Base-by-base conservation (phyloP, 2,797 vertebrate species). In the Rhodeus uyekii region DNA sequence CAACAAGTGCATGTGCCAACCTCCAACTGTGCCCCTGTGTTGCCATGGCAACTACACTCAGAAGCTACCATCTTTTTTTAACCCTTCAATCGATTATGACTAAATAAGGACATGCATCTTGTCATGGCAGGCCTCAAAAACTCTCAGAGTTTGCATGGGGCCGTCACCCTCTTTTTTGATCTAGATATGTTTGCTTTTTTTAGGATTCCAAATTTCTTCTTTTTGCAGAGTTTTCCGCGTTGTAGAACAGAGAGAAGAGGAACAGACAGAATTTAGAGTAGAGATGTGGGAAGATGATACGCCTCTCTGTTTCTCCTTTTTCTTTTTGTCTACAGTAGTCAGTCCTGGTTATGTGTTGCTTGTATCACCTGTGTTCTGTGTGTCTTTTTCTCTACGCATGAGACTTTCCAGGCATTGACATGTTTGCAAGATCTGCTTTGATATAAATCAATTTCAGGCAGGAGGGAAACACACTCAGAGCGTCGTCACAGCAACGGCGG, bases 401-500 rank as follows among this genome's bases (percentile, higher is more conserved):
- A 53, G 38, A 10, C 42, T 48, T 22, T 78, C 22, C 76, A 50
- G 61, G 76, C 61, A 36, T 75, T 81, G 58, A 61, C 27, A 27
- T n/a, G 38, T 61, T 72, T 68, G 27, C 65, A 36, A 64, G 71
- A 83, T 63, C 73, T 77, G 55, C 68, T 85, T 87, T 87, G 80
- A 87, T 83, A 78, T 85, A 68, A 83, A 81, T 75, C 69, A 60
- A 32, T 58, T 71, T 80, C 80, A 72, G 46, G 80, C 81, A 83
- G 83, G 86, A 83, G 73, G 73, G 46, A 69, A 38, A 42, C 24
- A 29, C 68, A 16, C 48, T 68, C 38, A 10, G 18, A 18, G 34
- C 22, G 72, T 80, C 27, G 63, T 76, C 80, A 65, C 84, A 83
- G 82, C 76, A 84, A 77, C 83, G 42, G 63, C n/a, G 80, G 72